Percentiles rank a stretch among this genome's conserved stretches.
These are phyloP conservation scores for Idaea biselata DNA, from an alignment of 2,888 invertebrate species.

Conservation along the genomic window DNA sequence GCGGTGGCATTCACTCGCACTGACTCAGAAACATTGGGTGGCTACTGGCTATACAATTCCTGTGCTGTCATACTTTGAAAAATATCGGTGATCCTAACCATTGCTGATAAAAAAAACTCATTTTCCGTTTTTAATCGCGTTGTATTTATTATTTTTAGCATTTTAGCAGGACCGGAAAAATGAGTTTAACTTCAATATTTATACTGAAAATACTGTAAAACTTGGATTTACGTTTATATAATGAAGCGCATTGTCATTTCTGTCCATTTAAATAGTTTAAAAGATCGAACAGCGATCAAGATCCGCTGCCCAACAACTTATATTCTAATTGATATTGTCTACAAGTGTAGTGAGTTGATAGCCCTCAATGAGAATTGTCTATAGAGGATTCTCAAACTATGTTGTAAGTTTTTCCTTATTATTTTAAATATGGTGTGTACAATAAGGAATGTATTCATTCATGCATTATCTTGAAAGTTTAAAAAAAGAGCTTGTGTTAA, in stretches of 20 bases:
- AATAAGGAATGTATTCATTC: too few species aligned
- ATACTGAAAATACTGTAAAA: too few species aligned
- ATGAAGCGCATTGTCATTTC: background rate
- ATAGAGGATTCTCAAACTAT: background rate
- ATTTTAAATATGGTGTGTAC: too few species aligned
- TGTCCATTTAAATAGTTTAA: background rate
- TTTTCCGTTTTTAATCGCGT: too few species aligned
- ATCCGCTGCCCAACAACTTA: conserved; percentile 1
- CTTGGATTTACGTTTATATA: background rate
- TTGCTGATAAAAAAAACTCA: background rate
- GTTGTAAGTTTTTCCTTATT: too few species aligned
- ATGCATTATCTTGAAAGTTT: too few species aligned
- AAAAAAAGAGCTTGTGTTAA: too few species aligned
- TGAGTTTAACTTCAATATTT: too few species aligned
- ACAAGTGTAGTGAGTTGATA: background rate
- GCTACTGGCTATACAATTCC: conserved; percentile 29
- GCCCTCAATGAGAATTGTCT: background rate
- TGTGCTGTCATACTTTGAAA: conserved; percentile 30
- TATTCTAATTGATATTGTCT: background rate
- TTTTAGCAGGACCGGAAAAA: too few species aligned
- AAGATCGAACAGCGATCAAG: background rate
- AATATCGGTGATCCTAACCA: conserved; percentile 5
- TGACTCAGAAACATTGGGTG: conserved; percentile 41
- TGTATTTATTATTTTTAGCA: too few species aligned
- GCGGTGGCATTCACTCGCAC: conserved; percentile 36